These are phyloP conservation scores for Scotopteryx bipunctaria DNA, from an alignment of 2,888 invertebrate species.

Conservation along the genomic window DNA sequence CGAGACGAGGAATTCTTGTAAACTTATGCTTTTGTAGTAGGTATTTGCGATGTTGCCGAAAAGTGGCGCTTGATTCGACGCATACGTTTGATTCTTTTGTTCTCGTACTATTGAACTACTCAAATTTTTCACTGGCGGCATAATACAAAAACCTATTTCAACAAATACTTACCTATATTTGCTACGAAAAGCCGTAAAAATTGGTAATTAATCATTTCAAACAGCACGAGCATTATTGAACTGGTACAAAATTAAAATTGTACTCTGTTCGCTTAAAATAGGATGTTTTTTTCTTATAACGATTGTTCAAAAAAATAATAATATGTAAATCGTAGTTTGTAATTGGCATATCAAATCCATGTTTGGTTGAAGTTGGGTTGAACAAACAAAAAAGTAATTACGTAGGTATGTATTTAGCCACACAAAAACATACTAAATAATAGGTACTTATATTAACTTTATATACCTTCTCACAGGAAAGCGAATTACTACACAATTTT, in stretches of 20 bases:
- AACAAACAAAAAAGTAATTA: not conserved
- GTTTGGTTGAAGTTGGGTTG: not conserved
- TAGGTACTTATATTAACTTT: too few species aligned
- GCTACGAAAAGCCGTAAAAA: constrained; percentile 37
- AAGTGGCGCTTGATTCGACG: constrained; percentile 68
- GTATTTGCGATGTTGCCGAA: constrained; percentile 60
- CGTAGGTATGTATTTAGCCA: too few species aligned
- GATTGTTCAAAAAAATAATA: constrained; percentile 4
- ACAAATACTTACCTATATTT: constrained; percentile 41
- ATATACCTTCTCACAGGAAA: too few species aligned
- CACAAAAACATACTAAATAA: too few species aligned
- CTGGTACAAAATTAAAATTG: constrained; percentile 6
- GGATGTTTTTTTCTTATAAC: not conserved
- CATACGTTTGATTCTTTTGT: constrained; percentile 78
- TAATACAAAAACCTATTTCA: constrained; percentile 67
- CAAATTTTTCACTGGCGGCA: constrained; percentile 58
- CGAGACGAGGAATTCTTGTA: constrained; percentile 37
- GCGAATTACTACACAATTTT: too few species aligned
- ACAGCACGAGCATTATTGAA: constrained; percentile 12
- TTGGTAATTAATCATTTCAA: constrained; percentile 40
- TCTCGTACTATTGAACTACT: constrained; percentile 63
- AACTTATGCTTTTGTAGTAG: constrained; percentile 46
- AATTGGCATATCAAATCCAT: not conserved
- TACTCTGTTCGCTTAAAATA: not conserved
- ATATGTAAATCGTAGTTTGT: constrained; percentile 10